phyloP scores from a whole-genome alignment of 2,113 vertebrate genomes.

The Electrona antarctica region DNA sequence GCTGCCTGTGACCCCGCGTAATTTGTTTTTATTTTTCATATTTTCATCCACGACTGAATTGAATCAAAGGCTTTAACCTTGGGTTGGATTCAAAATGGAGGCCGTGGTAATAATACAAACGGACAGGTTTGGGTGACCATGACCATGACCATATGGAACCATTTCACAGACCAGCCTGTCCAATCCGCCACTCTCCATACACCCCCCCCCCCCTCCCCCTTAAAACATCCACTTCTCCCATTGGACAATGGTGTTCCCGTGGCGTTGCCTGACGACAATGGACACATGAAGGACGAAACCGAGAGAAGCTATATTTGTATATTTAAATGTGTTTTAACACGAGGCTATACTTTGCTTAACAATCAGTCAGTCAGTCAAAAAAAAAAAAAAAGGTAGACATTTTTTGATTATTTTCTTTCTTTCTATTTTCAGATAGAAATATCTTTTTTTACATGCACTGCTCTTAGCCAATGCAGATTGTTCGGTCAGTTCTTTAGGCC shows the following conservation, averaged over 20 bases:
- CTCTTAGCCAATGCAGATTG: conserved; percentile 26
- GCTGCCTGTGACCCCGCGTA: neutral
- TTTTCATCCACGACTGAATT: conserved; percentile 7
- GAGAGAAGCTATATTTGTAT: conserved; percentile 15
- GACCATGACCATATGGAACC: neutral
- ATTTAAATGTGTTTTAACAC: conserved; percentile 8
- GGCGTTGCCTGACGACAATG: conserved; percentile 22
- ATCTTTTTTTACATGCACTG: conserved; percentile 14
- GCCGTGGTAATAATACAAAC: conserved; percentile 3
- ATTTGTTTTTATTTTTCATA: too few species aligned
- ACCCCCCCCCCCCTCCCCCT: neutral
- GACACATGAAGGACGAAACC: conserved; percentile 20
- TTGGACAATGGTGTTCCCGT: conserved; percentile 16
- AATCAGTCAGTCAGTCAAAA: neutral
- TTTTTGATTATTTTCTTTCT: neutral
- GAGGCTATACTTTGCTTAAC: neutral
- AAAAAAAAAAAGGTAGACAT: neutral
- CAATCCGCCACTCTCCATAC: conserved; percentile 9
- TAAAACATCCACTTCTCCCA: neutral
- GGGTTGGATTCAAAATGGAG: conserved; percentile 18
- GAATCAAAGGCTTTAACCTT: neutral
- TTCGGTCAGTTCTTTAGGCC: neutral
- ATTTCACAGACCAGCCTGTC: conserved; percentile 15
- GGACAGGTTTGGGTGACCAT: too few species aligned
- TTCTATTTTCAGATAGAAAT: conserved; percentile 5